Evolutionary conservation across 2,888 invertebrate genomes (phyloP).

Genomic region (Tipula lateralis): DNA sequence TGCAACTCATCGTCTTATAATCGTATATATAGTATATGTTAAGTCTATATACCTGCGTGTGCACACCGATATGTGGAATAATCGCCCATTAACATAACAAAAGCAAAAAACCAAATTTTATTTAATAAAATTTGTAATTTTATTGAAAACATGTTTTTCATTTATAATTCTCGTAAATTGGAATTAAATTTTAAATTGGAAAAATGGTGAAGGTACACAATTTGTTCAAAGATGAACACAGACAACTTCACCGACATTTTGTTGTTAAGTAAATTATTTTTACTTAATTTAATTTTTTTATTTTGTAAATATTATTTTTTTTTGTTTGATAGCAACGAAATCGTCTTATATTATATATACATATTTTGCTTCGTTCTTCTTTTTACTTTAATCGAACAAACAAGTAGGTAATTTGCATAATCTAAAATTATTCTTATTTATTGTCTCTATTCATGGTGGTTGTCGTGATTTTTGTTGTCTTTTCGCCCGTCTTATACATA

Average conservation of each 20-base stretch:
- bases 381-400: conserved; percentile 19
- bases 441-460: conserved; percentile 8
- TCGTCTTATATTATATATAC: not conserved
- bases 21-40: too few species aligned
- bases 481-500: not conserved
- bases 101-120: not conserved
- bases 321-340: not conserved
- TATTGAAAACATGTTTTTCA: conserved; percentile 24
- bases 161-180: not conserved
- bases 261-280: not conserved
- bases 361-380: not conserved
- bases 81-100: not conserved
- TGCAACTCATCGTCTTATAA: not conserved
- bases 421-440: conserved; percentile 24
- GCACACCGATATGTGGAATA: not conserved
- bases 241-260: not conserved
- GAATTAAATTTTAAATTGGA: conserved; percentile 11
- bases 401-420: conserved; percentile 24
- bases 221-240: not conserved
- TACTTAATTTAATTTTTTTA: not conserved
- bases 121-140: not conserved
- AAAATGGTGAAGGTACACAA: conserved; percentile 7
- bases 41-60: not conserved
- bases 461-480: not conserved
- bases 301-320: not conserved